A percentile compares a stretch with the other conserved stretches of the same genome.
Conservation (phyloP, 2,797 vertebrate genomes). For the Ceyx erithaca region DNA sequence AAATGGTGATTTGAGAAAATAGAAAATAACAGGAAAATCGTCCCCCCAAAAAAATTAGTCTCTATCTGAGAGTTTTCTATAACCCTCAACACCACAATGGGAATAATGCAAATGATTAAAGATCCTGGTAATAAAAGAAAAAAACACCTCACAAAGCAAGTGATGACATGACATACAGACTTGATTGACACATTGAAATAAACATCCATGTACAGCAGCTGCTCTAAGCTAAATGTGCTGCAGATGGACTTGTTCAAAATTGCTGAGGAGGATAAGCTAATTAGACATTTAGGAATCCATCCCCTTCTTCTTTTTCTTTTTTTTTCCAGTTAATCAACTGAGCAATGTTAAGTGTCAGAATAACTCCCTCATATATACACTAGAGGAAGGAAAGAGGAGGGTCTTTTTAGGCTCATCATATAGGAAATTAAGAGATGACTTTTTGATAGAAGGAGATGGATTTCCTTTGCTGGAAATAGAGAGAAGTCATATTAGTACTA, state of each 20-base stretch:
- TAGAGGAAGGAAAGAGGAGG: background rate
- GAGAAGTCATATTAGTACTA: background rate
- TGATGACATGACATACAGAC: background rate
- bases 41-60: too few relatives aligned
- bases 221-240: background rate
- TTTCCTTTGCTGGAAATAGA: constrained; percentile 12
- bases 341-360: background rate
- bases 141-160: background rate
- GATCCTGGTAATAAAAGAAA: background rate
- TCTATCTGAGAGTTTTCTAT: background rate
- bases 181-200: background rate
- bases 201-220: background rate
- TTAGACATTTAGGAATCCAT: background rate
- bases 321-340: constrained; percentile 4
- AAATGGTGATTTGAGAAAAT: background rate
- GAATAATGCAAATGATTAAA: background rate
- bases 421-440: background rate
- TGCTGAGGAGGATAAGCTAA: background rate
- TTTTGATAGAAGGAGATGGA: constrained; percentile 19
- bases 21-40: background rate
- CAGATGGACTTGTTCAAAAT: background rate
- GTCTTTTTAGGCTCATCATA: background rate
- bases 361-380: background rate
- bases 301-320: background rate
- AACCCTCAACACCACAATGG: background rate